Base-by-base conservation (phyloP, 1,140 invertebrate genomes). In the Drosophila burlai region DNA sequence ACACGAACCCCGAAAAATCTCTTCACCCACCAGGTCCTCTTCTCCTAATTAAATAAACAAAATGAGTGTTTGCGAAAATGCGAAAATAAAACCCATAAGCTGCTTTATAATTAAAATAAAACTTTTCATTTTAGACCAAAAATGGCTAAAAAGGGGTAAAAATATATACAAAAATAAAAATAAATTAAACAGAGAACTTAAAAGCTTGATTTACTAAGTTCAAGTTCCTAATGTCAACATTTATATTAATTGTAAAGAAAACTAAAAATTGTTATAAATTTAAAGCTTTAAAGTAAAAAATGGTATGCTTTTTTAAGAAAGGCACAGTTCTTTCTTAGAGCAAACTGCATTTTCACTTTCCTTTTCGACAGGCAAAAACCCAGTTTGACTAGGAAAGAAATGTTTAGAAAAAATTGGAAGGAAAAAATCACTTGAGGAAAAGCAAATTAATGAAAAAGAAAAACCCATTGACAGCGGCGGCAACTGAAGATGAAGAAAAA, bases 1-100 rank as follows among this genome's bases (percentile, higher is more conserved):
- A 74, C 55, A 52, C 68, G 46, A 73, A 73, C n/a, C 55, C 38
- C 45, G 2, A 49, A 38, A 55, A 50, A 24, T 50, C n/a, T 38
- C 21, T 38, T 60, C 55, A 29, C 46, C 54, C 55, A 74, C 46
- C 45, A 52, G 16, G 38, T 74, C 69, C 46, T 73, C 69, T 40
- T 72, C 69, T 40, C 50, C 71, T 74, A 74, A 74, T 73, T 74
- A 73, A 74, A 74, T 74, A 74, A 74, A 74, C 71, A 74, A 52
- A 74, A 74, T 73, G 46, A 74, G 42, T 47, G 67, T 21, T 73
- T 72, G 68, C 46, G 38, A 74, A 73, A 61, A 60, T 38, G 21
- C 36, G 5, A 40, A 31, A 72, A 58, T 68, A 55, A 55, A 15
- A 24, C 7, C 18, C 31, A 68, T 46, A 47, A 68, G 67, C 49